Evolutionary conservation across 2,888 invertebrate genomes (phyloP), one percentile per base, ranked within the genome.

Genomic region (Melikaiella ostensackeni): DNA sequence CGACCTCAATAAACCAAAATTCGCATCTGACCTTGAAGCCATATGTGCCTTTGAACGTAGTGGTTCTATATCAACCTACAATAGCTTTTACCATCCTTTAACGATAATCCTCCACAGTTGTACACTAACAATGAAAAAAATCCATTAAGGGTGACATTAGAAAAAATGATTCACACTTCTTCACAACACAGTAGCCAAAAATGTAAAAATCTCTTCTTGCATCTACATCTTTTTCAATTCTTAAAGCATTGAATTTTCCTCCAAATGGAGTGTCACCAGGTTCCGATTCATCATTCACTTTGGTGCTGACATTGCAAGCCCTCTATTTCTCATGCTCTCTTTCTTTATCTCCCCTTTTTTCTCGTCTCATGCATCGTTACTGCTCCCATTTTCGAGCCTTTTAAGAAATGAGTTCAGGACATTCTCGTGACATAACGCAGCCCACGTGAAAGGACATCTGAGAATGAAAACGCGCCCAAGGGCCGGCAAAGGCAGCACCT

Each of bases 361-460:
- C 77, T 66, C 76, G 74, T 75, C 80, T 76, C 78, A 73, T 75
- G 75, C 76, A 80, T 79, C 79, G 77, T 79, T 81, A 79, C 59
- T 74, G 77, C 79, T 64, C 78, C 74, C 76, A 80, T 75, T 80
- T 80, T 77, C 79, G 82, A 83, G 79, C 73, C 80, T 70, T 30
- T 74, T 75, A 70, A 76, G 80, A 75, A 75, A 79, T 75, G 76
- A 79, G 82, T 80, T 80, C 77, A 75, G 61, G 50, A 61, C 38
- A 73, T 80, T 81, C 64, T 81, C 80, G 88, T 88, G 89, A 89
- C 87, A 88, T 87, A 88, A 89, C 88, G 83, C 82, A 73, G 80
- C 70, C 76, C 78, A 82, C 75, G 63, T 84, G 80, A 81, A 77
- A 83, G 63, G 64, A 74, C 73, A 59, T 27, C 50, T n/a, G 62